These are phyloP conservation scores for Potamilus streckersoni DNA, from an alignment of 1,140 invertebrate species.

Conservation along the genomic window DNA sequence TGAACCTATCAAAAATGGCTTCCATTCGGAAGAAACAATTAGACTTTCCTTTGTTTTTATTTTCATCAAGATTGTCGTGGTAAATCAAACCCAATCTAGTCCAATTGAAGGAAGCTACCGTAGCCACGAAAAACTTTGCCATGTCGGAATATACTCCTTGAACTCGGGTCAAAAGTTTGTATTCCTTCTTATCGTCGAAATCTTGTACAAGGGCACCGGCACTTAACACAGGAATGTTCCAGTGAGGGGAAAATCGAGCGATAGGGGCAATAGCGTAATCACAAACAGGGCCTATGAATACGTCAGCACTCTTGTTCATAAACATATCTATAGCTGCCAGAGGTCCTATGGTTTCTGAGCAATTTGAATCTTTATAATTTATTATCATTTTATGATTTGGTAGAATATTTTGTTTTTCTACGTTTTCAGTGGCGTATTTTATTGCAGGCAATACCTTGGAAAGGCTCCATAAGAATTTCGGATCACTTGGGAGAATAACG, in stretches of 20 bases:
- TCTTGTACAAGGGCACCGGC: conserved; percentile 85
- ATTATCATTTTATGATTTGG: conserved; percentile 34
- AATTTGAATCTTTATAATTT: conserved; percentile 48
- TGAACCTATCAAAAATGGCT: conserved; percentile 44
- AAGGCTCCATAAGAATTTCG: conserved; percentile 37
- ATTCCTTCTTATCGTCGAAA: conserved; percentile 71
- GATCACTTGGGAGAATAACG: conserved; percentile 40
- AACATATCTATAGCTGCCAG: conserved; percentile 59
- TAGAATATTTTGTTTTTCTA: conserved; percentile 31
- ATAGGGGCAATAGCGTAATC: conserved; percentile 93
- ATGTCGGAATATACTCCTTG: conserved; percentile 71
- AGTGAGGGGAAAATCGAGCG: conserved; percentile 84
- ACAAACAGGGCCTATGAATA: conserved; percentile 90
- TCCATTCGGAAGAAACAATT: conserved; percentile 58
- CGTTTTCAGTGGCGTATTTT: conserved; percentile 44
- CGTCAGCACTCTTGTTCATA: conserved; percentile 71
- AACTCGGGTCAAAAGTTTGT: conserved; percentile 51
- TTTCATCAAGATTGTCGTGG: conserved; percentile 44
- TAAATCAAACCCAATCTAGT: conserved; percentile 69
- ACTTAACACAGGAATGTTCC: conserved; percentile 88
- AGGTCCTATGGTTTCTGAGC: conserved; percentile 55
- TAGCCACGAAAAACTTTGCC: conserved; percentile 76
- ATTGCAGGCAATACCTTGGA: conserved; percentile 49
- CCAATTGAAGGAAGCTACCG: conserved; percentile 81
- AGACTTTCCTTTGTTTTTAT: conserved; percentile 28